These are phyloP conservation scores for Centropristis striata DNA, from an alignment of 2,113 vertebrate species.

Conservation along the genomic window DNA sequence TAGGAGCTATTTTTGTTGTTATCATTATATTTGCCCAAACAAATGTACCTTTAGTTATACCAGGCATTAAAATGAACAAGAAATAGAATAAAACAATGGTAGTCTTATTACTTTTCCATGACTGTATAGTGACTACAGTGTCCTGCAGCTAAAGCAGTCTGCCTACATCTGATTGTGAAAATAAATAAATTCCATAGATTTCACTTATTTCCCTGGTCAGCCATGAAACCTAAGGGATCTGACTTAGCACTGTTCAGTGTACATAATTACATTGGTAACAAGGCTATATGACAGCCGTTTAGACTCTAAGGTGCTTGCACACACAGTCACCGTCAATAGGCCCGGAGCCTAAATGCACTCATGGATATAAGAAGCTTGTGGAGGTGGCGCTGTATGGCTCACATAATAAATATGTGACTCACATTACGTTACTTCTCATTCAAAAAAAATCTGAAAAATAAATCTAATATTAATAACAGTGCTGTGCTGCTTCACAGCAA, in stretches of 20 bases:
- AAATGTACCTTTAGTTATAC: too few relatives aligned
- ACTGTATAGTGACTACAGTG: neutral
- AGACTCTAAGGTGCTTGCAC: constrained; percentile 55
- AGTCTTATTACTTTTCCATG: too few relatives aligned
- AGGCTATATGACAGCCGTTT: constrained; percentile 72
- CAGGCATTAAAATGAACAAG: too few relatives aligned
- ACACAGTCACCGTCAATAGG: constrained; percentile 38
- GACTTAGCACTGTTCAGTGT: constrained; percentile 48
- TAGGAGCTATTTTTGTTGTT: too few relatives aligned
- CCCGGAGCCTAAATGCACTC: constrained; percentile 58
- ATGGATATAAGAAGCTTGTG: constrained; percentile 39
- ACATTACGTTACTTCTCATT: neutral
- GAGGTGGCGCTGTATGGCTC: neutral
- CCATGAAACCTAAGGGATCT: constrained; percentile 40
- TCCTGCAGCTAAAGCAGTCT: neutral
- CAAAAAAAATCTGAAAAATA: neutral
- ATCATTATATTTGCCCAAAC: too few relatives aligned
- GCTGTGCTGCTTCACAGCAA: neutral
- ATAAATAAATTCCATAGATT: neutral
- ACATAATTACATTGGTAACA: constrained; percentile 60
- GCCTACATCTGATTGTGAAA: neutral
- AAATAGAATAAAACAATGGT: too few relatives aligned
- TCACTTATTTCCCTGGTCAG: constrained; percentile 19
- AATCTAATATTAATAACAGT: neutral
- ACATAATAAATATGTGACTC: constrained; percentile 14